These are phyloP conservation scores for Melierax canorus DNA, from an alignment of 2,113 vertebrate genomes.

Conservation along the genomic window DNA sequence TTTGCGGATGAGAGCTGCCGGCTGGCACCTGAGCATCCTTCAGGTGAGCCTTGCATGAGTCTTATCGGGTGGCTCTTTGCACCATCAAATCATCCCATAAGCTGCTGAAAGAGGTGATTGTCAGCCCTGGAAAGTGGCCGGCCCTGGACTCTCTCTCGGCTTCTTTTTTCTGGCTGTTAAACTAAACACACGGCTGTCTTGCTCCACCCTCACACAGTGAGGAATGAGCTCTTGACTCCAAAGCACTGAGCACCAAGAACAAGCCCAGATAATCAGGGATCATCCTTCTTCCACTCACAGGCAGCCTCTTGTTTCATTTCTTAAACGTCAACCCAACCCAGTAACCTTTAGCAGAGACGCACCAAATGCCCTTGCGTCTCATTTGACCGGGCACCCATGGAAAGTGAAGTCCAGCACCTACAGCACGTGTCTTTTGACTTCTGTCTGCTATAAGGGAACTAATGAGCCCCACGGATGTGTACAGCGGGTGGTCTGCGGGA, in stretches of 20 bases:
- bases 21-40: background rate
- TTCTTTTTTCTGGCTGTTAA: background rate
- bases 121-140: fast-evolving
- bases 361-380: background rate
- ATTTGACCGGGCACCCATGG: background rate
- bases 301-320: background rate
- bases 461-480: background rate
- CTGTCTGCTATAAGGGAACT: background rate
- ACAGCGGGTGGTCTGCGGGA: background rate
- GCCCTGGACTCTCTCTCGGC: background rate
- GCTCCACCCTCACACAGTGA: fast-evolving
- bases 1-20: fast-evolving
- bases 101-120: background rate
- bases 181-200: fast-evolving
- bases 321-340: background rate
- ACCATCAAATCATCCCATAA: background rate
- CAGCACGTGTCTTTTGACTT: background rate
- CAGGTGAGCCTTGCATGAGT: background rate
- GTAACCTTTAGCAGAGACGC: fast-evolving
- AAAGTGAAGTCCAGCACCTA: background rate
- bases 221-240: background rate
- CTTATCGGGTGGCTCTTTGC: background rate
- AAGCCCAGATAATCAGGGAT: background rate
- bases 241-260: background rate
- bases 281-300: background rate